Conservation (phyloP, 2,797 vertebrate species). For the Anas bahamensis region DNA sequence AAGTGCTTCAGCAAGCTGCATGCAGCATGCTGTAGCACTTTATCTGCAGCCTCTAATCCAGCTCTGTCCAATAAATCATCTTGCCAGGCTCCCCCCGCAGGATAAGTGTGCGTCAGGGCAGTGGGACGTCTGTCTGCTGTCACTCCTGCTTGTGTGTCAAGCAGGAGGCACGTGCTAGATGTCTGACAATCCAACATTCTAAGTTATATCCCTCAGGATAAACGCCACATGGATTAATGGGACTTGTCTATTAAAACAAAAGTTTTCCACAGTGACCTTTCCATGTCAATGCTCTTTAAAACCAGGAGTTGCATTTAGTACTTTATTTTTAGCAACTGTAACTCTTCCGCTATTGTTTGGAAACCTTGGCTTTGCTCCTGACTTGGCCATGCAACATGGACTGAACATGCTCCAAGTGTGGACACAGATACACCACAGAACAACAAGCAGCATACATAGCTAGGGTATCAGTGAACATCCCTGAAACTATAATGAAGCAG, state of each 20-base stretch:
- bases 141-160: neutral
- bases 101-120: neutral
- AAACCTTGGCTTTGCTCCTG: constrained; percentile 49
- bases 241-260: constrained; percentile 59
- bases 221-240: constrained; percentile 15
- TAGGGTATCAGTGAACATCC: neutral
- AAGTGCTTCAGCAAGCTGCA: neutral
- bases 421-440: constrained; percentile 4
- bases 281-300: constrained; percentile 44
- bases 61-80: constrained; percentile 24
- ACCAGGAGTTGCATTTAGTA: constrained; percentile 26
- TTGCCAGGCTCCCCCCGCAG: neutral
- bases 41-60: neutral
- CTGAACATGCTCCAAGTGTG: constrained; percentile 56
- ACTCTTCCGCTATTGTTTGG: constrained; percentile 64
- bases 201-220: constrained; percentile 21
- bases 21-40: neutral
- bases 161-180: neutral
- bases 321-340: constrained; percentile 69
- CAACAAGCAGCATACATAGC: neutral
- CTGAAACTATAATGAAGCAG: constrained; percentile 37
- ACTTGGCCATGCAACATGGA: constrained; percentile 26
- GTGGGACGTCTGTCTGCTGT: neutral
- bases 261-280: constrained; percentile 68
- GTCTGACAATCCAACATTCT: constrained; percentile 45